Conservation (phyloP, 2,113 vertebrate genomes). For the Odocoileus hemionus region DNA sequence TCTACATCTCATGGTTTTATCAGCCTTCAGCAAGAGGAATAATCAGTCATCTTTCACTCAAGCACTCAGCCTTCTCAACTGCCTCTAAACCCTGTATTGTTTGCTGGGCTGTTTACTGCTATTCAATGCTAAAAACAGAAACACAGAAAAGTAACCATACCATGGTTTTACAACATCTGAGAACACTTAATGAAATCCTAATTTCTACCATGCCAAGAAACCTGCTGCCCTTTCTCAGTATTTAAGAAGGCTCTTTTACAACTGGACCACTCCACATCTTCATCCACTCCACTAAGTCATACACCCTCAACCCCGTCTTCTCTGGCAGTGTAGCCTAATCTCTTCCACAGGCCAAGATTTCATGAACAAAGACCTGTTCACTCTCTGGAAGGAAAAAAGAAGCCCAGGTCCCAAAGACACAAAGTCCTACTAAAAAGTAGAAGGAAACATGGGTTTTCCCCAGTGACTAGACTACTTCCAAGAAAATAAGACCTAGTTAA, state of each 20-base stretch:
- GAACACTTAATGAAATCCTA: not conserved
- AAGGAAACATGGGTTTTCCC: not conserved
- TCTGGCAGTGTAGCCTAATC: not conserved
- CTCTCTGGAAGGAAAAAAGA: not conserved
- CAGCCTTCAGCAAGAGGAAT: not conserved
- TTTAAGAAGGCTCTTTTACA: not conserved
- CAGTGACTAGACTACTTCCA: not conserved
- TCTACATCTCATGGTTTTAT: not conserved
- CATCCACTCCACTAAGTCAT: not conserved
- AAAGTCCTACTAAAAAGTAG: not conserved
- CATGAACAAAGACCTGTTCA: not conserved
- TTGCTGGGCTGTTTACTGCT: not conserved
- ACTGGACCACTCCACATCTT: not conserved
- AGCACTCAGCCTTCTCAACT: not conserved
- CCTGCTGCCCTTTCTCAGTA: not conserved
- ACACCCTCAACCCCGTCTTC: not conserved
- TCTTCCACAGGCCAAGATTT: not conserved
- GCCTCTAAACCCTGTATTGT: not conserved
- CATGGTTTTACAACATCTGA: not conserved
- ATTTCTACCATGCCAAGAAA: not conserved
- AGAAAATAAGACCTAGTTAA: not conserved
- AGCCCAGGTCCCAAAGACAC: not conserved
- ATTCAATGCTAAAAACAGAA: not conserved
- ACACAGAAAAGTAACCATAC: not conserved
- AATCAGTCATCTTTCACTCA: not conserved